Percentiles rank a stretch among this genome's conserved stretches.
Evolutionary conservation across 2,888 invertebrate genomes (phyloP).

Genomic region (Lycaena phlaeas): DNA sequence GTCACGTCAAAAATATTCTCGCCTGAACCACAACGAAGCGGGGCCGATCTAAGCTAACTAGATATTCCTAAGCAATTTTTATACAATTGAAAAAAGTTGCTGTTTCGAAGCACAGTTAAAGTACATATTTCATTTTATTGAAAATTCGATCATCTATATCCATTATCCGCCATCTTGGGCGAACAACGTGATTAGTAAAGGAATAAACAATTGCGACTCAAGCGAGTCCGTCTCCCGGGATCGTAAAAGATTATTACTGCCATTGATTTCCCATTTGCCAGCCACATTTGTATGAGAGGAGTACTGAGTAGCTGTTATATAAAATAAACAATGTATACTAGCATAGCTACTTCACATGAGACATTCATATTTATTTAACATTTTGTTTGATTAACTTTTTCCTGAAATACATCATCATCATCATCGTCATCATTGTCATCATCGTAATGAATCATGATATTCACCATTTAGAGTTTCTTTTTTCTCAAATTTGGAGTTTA

Average conservation of each 20-base stretch:
- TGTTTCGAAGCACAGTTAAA: background rate
- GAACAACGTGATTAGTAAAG: background rate
- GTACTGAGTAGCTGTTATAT: background rate
- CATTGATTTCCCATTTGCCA: constrained; percentile 9
- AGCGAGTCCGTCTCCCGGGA: background rate
- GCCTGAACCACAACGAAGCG: too few species aligned
- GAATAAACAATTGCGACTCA: background rate
- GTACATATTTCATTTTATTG: background rate
- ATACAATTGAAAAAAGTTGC: background rate
- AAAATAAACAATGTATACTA: background rate
- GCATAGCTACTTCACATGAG: too few species aligned
- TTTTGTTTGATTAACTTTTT: background rate
- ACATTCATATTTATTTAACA: background rate
- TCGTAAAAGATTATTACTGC: constrained; percentile 1
- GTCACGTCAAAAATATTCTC: too few species aligned
- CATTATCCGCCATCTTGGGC: background rate
- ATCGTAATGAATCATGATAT: too few species aligned
- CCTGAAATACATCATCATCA: background rate
- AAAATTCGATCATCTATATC: background rate
- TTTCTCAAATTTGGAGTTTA: too few species aligned
- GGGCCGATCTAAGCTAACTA: too few species aligned
- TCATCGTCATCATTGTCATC: background rate
- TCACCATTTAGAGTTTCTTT: too few species aligned
- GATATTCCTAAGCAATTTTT: background rate
- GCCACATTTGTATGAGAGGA: background rate